Base-by-base conservation (phyloP, 2,797 vertebrate species). In the Petrocephalus sullivani region DNA sequence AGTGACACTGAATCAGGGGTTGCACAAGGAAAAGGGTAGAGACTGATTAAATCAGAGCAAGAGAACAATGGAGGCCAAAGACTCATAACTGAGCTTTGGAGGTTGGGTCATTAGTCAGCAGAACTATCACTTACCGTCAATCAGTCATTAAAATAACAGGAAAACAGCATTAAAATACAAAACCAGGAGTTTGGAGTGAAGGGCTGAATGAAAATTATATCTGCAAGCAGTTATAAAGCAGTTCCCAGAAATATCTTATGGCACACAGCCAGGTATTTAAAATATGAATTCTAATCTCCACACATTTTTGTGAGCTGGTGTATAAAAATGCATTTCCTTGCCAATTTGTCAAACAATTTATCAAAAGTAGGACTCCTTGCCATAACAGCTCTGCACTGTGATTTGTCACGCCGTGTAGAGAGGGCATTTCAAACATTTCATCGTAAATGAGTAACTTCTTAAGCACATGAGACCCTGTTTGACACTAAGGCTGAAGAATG, bases 191-290 rank as follows among this genome's bases (percentile, higher is more conserved):
- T 83, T 53, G 78, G 37, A 83, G 78, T 14, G 49, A 33, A 75
- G 67, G 37, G 67, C 33, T 75, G 67, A 75, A 75, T 75, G 28
- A 75, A 75, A 75, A 84, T 84, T 33, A 75, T 75, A 16, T 75
- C 67, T 33, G 67, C 67, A 23, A 75, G 5, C 12, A 75, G 67
- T 75, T 75, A 75, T 75, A 75, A 41, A 75, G 28, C 67, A 75
- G 14, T 9, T 75, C 67, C 67, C 67, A 75, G 67, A 75, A 75
- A 75, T 75, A 75, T 75, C 67, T 75, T 7, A 19, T 75, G 67
- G 67, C 67, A 75, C 33, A 75, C 28, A 41, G 14, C 67, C 67
- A 75, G 67, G 67, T 75, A 75, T 75, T 75, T 75, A 75, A 75
- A 75, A 75, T 75, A 75, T 75, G 67, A 75, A 41, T 75, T 75